These are phyloP conservation scores for Tetramorium simillimum DNA, from an alignment of 1,140 invertebrate genomes.

Conservation along the genomic window DNA sequence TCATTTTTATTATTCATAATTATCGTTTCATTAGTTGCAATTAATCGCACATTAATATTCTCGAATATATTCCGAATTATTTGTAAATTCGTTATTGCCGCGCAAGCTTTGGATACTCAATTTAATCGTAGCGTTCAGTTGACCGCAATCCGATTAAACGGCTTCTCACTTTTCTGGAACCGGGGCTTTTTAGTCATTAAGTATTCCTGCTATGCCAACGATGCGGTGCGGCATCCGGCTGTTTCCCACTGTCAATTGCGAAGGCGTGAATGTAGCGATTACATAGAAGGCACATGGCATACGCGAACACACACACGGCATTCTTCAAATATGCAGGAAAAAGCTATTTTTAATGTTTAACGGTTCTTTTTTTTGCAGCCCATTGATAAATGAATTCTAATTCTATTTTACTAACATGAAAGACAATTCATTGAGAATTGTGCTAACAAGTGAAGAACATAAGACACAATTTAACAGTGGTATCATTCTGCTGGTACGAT, in stretches of 20 bases:
- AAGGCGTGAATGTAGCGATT: conserved; percentile 67
- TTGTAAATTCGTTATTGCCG: background rate
- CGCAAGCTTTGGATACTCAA: background rate
- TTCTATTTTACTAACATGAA: conserved; percentile 1
- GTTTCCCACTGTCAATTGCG: conserved; percentile 66
- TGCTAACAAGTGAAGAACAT: background rate
- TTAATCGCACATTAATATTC: background rate
- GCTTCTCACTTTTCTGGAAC: conserved; percentile 58
- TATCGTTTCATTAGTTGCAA: background rate
- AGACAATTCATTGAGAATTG: background rate
- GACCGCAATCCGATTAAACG: conserved; percentile 16
- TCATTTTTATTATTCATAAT: background rate
- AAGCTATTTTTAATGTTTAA: background rate
- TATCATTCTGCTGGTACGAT: background rate
- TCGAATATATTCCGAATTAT: background rate
- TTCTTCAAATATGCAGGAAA: conserved; percentile 16
- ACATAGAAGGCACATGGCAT: conserved; percentile 19
- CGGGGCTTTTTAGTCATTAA: conserved; percentile 51
- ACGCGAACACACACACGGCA: background rate
- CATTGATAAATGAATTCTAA: background rate
- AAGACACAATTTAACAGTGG: background rate
- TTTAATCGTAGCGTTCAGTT: background rate
- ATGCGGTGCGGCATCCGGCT: conserved; percentile 70
- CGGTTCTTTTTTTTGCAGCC: background rate
- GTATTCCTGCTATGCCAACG: conserved; percentile 69